phyloP scores from a whole-genome alignment of 1,140 invertebrate species.

The Ostrea denselamellosa region DNA sequence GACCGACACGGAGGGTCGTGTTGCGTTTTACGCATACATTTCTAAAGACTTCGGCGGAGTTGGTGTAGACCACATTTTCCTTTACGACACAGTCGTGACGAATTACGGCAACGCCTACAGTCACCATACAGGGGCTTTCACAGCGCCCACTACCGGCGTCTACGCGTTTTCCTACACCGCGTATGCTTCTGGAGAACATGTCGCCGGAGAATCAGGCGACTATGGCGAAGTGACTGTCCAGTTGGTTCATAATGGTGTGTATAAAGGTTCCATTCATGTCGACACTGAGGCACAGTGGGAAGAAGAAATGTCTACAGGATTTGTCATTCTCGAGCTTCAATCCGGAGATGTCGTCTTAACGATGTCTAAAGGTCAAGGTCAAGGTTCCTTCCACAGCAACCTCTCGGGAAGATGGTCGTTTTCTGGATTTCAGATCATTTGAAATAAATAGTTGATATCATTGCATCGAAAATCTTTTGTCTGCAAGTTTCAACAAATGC shows the following conservation, averaged over 20 bases:
- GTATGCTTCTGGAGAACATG: background rate
- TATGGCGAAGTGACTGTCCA: background rate
- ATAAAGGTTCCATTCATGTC: background rate
- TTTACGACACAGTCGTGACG: background rate
- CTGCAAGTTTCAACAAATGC: too few relatives aligned
- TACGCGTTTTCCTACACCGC: background rate
- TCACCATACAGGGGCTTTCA: background rate
- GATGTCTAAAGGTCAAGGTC: background rate
- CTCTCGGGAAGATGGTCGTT: background rate
- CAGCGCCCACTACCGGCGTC: background rate
- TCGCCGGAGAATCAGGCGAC: background rate
- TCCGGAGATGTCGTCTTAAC: background rate
- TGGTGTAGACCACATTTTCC: background rate
- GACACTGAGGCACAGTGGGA: background rate
- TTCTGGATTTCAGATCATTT: background rate
- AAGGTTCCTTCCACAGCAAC: background rate
- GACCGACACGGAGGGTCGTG: background rate
- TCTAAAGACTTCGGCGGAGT: background rate
- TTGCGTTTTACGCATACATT: background rate
- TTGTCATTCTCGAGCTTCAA: background rate
- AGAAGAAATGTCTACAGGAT: background rate
- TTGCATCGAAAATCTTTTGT: too few relatives aligned
- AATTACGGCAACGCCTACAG: background rate
- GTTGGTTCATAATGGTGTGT: background rate
- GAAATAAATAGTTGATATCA: background rate